phyloP scores from a whole-genome alignment of 2,113 vertebrate species.

The Oncorhynchus keta region DNA sequence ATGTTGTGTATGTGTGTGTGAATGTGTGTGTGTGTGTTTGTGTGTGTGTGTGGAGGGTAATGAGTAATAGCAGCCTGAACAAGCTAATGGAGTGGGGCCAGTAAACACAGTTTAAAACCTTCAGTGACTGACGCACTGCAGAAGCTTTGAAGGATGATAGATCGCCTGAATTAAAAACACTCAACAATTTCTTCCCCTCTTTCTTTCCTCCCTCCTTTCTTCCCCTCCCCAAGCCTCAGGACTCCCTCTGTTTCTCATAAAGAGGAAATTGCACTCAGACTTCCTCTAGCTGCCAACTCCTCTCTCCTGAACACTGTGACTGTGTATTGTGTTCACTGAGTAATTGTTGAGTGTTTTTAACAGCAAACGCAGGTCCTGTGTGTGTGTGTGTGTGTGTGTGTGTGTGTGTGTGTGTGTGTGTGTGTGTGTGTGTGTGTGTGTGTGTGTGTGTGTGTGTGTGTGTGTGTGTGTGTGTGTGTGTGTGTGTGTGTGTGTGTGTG shows the following conservation, averaged over 20 bases:
- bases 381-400: slow-evolving; percentile 11
- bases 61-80: slow-evolving; percentile 64
- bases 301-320: slow-evolving; percentile 32
- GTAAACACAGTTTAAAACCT: slow-evolving; percentile 66
- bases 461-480: not conserved
- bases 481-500: too few relatives aligned
- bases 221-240: slow-evolving; percentile 16
- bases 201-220: slow-evolving; percentile 4
- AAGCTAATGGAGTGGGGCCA: slow-evolving; percentile 62
- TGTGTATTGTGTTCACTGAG: slow-evolving; percentile 30
- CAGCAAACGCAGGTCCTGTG: slow-evolving; percentile 10
- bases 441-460: not conserved
- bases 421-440: not conserved
- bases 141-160: slow-evolving; percentile 52
- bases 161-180: slow-evolving; percentile 51
- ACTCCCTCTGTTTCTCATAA: slow-evolving; percentile 34
- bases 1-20: slow-evolving; percentile 11
- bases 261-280: slow-evolving; percentile 48
- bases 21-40: not conserved
- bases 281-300: slow-evolving; percentile 48
- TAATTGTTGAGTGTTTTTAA: slow-evolving; percentile 39
- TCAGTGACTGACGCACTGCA: slow-evolving; percentile 42
- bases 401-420: slow-evolving; percentile 8
- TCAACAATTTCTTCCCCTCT: slow-evolving; percentile 27
- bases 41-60: slow-evolving; percentile 42